Conservation (phyloP, 1,140 invertebrate species). For the Chelonus insularis region DNA sequence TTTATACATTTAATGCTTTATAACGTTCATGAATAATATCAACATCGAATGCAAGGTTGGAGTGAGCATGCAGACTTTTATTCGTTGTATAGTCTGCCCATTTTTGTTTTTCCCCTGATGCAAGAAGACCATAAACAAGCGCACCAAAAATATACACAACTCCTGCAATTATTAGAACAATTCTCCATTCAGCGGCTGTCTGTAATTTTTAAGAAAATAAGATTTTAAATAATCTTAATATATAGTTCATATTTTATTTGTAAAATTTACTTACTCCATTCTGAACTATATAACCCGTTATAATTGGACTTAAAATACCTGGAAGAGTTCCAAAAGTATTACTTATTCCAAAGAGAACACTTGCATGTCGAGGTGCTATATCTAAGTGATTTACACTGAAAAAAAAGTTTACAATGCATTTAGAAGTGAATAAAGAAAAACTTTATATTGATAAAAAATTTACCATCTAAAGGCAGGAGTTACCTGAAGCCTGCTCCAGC, state of each 20-base stretch:
- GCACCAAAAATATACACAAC: constrained; percentile 78
- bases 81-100: constrained; percentile 69
- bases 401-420: no score
- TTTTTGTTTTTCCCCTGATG: constrained; percentile 76
- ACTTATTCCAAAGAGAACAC: constrained; percentile 83
- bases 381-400: constrained; percentile 88
- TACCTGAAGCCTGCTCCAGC: constrained; percentile 87
- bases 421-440: no score
- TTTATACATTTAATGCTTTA: no score
- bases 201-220: constrained; percentile 48
- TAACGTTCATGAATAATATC: no score
- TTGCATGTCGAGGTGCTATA: constrained; percentile 81
- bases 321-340: constrained; percentile 87
- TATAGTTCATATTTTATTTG: neutral
- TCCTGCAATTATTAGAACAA: constrained; percentile 82
- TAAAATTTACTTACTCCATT: constrained; percentile 62
- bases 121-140: constrained; percentile 76
- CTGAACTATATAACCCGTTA: constrained; percentile 78
- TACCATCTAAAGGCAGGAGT: neutral
- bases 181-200: constrained; percentile 76
- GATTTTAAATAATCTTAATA: neutral
- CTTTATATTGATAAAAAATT: constrained; percentile 27
- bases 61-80: no score
- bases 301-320: constrained; percentile 80
- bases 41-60: no score